Conservation (phyloP, 2,888 invertebrate species). For the Macrosoma leucophasiata region DNA sequence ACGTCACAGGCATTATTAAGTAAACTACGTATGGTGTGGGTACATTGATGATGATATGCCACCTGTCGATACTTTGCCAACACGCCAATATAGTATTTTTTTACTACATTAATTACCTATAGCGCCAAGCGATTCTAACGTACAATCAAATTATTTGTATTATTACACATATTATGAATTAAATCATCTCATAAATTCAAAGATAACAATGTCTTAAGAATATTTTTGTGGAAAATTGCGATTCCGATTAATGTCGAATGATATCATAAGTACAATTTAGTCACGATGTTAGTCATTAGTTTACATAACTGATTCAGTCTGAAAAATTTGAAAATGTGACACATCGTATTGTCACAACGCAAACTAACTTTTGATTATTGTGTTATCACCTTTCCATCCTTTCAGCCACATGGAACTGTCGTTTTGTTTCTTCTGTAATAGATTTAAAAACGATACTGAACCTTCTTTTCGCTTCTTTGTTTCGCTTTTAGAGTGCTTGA, state of each 20-base stretch:
- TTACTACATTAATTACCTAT: no score
- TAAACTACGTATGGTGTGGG: constrained; percentile 40
- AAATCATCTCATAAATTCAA: constrained; percentile 35
- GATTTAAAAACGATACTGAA: constrained; percentile 26
- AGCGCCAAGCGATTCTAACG: no score
- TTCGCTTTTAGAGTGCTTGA: constrained; percentile 31
- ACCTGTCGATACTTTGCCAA: no score
- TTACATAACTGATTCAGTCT: constrained; percentile 53
- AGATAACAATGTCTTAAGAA: constrained; percentile 43
- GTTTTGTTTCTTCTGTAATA: constrained; percentile 11
- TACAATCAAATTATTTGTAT: constrained; percentile 1
- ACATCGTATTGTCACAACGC: constrained; percentile 33
- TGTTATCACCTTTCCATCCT: constrained; percentile 9
- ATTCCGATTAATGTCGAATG: constrained; percentile 42
- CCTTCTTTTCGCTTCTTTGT: constrained; percentile 40
- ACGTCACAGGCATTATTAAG: constrained; percentile 55
- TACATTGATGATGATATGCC: no score
- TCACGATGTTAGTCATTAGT: constrained; percentile 44
- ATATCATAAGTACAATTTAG: constrained; percentile 49
- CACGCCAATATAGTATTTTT: no score
- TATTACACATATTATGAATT: constrained; percentile 21
- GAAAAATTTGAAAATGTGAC: constrained; percentile 45
- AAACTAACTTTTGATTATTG: constrained; percentile 21
- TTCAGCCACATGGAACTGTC: not conserved
- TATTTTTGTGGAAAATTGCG: constrained; percentile 44